Base-by-base conservation (phyloP, 2,888 invertebrate species). In the Orchestes rusci region DNA sequence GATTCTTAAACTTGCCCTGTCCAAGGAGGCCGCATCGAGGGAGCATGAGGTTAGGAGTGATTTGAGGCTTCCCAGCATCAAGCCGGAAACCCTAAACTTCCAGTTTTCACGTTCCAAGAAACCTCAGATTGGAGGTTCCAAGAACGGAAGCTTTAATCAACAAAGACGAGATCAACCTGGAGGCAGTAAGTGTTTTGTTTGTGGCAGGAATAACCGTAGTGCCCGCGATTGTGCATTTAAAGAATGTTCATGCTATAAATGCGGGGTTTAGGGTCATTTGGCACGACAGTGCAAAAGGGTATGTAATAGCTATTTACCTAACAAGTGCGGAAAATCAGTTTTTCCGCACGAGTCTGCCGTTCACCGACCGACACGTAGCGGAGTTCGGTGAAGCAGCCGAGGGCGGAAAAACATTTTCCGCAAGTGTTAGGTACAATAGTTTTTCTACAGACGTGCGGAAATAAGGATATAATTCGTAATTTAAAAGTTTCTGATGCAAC, bases 191-290 rank as follows among this genome's bases (percentile, higher is more conserved):
- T 41, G 41, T 4, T 13, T 10, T 8, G 43, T 43, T 2, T 43
- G 43, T 39, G 43, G 43, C 8, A 16, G 45, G 8, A n/a, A 8
- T 8, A 45, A 33, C 27, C 38, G 40, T 19, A 12, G 5, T 18
- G 23, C 30, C 1, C 13, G 5, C n/a, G 17, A 40, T 3, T 45
- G 40, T 16, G 34, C 18, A 1, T 30, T 17, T 28, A 31, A 34
- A 16, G 28, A 45, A 33, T 40, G 31, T 34, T 12, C n/a, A 10
- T 50, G 50, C 30, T 35, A 47, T 31, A 44, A 41, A 16, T 50
- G 38, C 32, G 43, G 50, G 2, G 31, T 43, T 5, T 35, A 47
- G 36, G 43, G 49, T 8, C 45, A 49, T 43, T 30, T 50, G 16
- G 47, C 50, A 35, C 40, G 44, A n/a, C 34, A 34, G 19, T 50